phyloP scores from a whole-genome alignment of 2,797 vertebrate genomes.

The Coluber constrictor region DNA sequence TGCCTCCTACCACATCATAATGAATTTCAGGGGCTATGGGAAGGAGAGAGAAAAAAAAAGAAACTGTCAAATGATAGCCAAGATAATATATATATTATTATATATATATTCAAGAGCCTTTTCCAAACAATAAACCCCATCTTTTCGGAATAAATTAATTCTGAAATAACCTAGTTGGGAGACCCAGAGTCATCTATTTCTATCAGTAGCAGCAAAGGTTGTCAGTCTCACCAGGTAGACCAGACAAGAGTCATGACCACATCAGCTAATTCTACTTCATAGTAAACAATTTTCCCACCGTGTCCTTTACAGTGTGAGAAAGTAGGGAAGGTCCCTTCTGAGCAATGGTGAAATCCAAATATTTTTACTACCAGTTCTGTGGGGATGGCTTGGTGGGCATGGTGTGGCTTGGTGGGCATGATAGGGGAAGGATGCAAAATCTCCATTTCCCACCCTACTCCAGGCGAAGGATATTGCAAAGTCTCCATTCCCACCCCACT shows the following conservation, averaged over 20 bases:
- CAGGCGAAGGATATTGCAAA: no score
- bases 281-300: background rate
- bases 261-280: background rate
- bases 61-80: background rate
- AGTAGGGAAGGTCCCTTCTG: background rate
- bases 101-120: background rate
- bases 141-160: background rate
- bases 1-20: background rate
- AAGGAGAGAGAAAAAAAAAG: background rate
- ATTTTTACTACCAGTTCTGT: no score
- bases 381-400: no score
- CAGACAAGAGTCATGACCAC: background rate
- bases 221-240: background rate
- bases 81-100: background rate
- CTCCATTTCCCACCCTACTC: no score
- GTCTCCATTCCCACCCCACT: no score
- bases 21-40: background rate
- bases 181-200: background rate
- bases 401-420: no score
- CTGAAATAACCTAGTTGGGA: background rate
- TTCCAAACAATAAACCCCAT: background rate
- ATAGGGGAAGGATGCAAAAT: no score
- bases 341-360: background rate
- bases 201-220: background rate
- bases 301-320: background rate